Base-by-base conservation (phyloP, 2,113 vertebrate genomes). In the Sula dactylatra region DNA sequence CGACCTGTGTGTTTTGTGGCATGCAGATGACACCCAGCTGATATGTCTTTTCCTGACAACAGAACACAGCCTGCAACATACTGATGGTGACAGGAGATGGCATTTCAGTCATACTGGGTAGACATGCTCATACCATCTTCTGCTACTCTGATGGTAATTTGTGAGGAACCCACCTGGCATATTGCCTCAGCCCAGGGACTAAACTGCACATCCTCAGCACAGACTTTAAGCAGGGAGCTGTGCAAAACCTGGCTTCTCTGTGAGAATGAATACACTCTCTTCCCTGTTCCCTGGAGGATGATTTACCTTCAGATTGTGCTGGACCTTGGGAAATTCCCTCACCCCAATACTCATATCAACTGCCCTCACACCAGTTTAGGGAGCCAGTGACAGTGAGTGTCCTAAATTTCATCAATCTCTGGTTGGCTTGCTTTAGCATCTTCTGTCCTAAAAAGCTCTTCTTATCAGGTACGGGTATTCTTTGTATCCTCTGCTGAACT, bases 41-140 rank as follows among this genome's bases (percentile, higher is more conserved):
- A 25, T 36, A n/a, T 1, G 22, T 69, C 36, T 87, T 78, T 82
- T 81, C 73, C 52, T 8, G 2, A 38, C 38, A 79, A 65, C 31
- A 2, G 16, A 80, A 80, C 59, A n/a, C 13, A 90, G 40, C 70
- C 78, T 95, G 89, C 45, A 79, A 90, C 84, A 50, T 90, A 52
- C 34, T 31, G 65, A 47, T 77, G 76, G 86, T 64, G 65, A 92
- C 61, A 82, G 85, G 87, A 96, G 80, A 47, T 88, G 79, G 91
- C 49, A 93, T 95, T 94, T 97, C 83, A 89, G 88, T 61, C 83
- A 72, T 55, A 31, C 29, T 69, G 61, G 86, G 78, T 42, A 70
- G 26, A 62, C 13, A 6, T 24, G 40, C 26, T 82, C 10, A 0
- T 77, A 58, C 16, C n/a, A 52, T 82, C 70, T 85, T 86, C 81